Evolutionary conservation across 2,888 invertebrate species (phyloP).

Genomic region (Andricus curvator): DNA sequence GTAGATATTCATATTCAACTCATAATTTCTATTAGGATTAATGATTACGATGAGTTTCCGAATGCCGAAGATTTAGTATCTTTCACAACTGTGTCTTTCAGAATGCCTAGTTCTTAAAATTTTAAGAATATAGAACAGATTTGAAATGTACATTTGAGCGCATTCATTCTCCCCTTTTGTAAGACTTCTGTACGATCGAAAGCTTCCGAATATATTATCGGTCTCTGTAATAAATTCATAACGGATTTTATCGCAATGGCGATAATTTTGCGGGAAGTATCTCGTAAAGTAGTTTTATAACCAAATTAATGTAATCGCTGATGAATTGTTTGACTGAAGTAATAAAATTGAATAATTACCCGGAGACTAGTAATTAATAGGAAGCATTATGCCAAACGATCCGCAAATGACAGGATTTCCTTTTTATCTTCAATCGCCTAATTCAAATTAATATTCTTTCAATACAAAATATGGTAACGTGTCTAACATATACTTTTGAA

Average conservation of each 20-base stretch:
- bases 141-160: background rate
- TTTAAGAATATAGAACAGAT: background rate
- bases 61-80: background rate
- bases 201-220: background rate
- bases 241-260: background rate
- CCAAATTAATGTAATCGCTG: background rate
- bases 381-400: background rate
- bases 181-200: background rate
- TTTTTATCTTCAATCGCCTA: background rate
- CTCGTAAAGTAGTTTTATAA: background rate
- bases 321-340: background rate
- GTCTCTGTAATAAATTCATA: background rate
- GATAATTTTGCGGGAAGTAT: background rate
- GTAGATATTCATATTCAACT: constrained; percentile 20
- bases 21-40: constrained; percentile 9
- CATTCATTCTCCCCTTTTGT: background rate
- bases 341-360: constrained; percentile 11
- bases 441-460: background rate
- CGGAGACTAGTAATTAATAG: background rate
- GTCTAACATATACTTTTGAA: background rate
- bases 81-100: background rate
- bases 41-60: background rate
- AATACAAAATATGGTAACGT: background rate
- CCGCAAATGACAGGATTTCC: background rate
- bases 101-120: background rate